phyloP scores from a whole-genome alignment of 2,113 vertebrate genomes.

The Clarias gariepinus region DNA sequence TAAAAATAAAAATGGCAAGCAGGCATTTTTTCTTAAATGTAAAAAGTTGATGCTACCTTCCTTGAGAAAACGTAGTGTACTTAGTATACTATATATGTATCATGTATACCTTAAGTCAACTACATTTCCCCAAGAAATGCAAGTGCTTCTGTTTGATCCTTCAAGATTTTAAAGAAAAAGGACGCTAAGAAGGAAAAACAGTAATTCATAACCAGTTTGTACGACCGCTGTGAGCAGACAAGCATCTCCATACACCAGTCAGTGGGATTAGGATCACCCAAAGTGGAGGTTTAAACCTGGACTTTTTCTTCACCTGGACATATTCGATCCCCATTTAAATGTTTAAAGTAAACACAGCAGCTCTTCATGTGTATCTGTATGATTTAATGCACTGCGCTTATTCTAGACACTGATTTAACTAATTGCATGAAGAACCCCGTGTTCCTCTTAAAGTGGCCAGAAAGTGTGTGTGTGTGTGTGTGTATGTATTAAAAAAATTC shows the following conservation, averaged over 20 bases:
- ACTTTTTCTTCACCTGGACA: not conserved
- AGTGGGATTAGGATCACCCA: not conserved
- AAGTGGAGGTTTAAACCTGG: not conserved
- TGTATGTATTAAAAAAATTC: not conserved
- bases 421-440: not conserved
- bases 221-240: not conserved
- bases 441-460: not conserved
- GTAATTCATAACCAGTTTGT: not conserved
- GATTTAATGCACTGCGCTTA: not conserved
- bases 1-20: too few relatives aligned
- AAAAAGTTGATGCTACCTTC: conserved; percentile 40
- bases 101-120: conserved; percentile 81
- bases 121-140: conserved; percentile 75
- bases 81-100: conserved; percentile 73
- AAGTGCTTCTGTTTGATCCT: conserved; percentile 2
- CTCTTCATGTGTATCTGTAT: not conserved
- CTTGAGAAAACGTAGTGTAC: conserved; percentile 81
- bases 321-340: not conserved
- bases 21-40: too few relatives aligned
- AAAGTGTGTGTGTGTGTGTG: not conserved
- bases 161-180: not conserved
- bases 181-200: not conserved
- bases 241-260: not conserved
- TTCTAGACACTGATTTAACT: not conserved
- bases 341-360: not conserved